Evolutionary conservation across 35 echinoderm and acorn worm genomes (phyloP).

Genomic region (Ophioderma brevispina): DNA sequence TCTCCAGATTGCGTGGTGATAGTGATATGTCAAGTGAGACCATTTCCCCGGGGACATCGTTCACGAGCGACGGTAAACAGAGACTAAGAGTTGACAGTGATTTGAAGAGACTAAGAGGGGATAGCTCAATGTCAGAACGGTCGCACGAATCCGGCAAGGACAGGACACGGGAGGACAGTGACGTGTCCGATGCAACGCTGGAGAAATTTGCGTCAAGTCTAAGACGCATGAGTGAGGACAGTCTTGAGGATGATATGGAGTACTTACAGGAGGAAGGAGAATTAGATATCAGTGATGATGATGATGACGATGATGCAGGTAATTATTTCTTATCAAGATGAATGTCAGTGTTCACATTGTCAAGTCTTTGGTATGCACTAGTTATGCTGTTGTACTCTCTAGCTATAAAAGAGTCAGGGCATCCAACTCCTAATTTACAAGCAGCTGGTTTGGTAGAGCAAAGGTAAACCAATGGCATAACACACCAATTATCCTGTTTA

Average conservation of each 20-base stretch:
- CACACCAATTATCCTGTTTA: too few species aligned
- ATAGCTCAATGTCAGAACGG: slow-evolving; percentile 9
- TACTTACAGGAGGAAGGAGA: slow-evolving; percentile 17
- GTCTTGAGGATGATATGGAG: slow-evolving; percentile 21
- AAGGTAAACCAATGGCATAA: too few species aligned
- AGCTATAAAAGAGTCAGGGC: too few species aligned
- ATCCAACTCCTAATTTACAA: too few species aligned
- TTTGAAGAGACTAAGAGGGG: not conserved
- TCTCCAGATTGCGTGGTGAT: too few species aligned
- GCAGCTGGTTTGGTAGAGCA: too few species aligned
- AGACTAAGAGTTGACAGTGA: not conserved
- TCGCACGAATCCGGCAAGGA: not conserved
- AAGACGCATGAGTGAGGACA: not conserved
- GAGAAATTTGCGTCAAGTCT: not conserved
- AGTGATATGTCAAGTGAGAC: not conserved
- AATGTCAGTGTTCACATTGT: too few species aligned
- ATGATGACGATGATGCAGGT: not conserved
- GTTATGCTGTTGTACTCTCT: too few species aligned
- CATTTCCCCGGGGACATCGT: not conserved
- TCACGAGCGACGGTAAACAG: not conserved
- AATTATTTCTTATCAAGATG: too few species aligned
- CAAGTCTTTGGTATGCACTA: too few species aligned
- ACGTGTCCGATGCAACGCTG: not conserved
- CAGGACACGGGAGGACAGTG: not conserved
- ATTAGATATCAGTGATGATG: not conserved